Evolutionary conservation across 1,140 invertebrate species (phyloP), one percentile per base, ranked within the genome.

Genomic region (Hylaeus anthracinus): DNA sequence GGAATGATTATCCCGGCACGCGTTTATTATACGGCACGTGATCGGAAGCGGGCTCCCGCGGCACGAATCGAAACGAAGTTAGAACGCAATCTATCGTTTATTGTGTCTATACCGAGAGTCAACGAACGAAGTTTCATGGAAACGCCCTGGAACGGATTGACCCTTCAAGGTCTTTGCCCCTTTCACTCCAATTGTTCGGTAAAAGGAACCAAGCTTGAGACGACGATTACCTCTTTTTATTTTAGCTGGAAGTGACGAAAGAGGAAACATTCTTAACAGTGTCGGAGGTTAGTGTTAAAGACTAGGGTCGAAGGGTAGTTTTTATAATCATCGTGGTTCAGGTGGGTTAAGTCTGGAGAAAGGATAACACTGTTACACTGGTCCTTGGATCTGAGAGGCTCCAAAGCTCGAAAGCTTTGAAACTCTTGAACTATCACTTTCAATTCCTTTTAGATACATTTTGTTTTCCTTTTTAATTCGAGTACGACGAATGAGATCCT

Each of bases 1-100:
- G 39, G 39, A 72, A 76, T 82, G 75, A 86, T 86, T 86, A 86
- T 86, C 55, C 72, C 14, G 72, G 65, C 86, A 88, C 87, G 86
- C 84, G 86, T 26, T 72, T 74, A 88, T 88, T 88, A 88, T 83
- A 48, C 64, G 86, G 45, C 87, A 88, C 87, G 87, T 88, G 87
- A 73, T 86, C 85, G 87, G 82, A 86, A 81, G 71, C 70, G 74
- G 39, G 74, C 60, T n/a, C 63, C 61, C 60, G 65, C 63, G 65
- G 37, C 60, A 63, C 61, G 14, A 60, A 61, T 76, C 71, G 58
- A 72, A 86, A 88, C 70, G 64, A 85, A 86, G 82, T 88, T 88
- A 86, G 83, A 77, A 74, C 81, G 71, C 72, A 88, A 88, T 88
- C 84, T 80, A 81, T 84, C 80, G 58, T 77, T 60, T 73, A 85